Base-by-base conservation (phyloP, 2,797 vertebrate genomes). In the Heterohyrax brucei region DNA sequence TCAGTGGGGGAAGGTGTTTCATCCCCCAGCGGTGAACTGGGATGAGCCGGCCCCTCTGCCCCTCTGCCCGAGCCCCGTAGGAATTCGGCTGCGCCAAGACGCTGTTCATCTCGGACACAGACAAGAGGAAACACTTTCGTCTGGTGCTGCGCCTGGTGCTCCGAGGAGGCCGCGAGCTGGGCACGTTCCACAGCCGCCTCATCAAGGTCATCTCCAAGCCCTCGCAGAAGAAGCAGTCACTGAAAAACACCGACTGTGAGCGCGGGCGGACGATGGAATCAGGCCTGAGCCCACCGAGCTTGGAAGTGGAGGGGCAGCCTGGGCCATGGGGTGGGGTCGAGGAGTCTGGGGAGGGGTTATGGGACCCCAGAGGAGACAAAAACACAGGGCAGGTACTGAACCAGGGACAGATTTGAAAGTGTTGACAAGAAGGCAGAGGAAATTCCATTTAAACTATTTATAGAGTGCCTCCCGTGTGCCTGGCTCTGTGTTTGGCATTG, bases 121-220 rank as follows among this genome's bases (percentile, higher is more conserved):
- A 99, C 98, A 99, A 99, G 98, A 99, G 99, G 97, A 99, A 99
- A 87, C 99, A 99, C 94, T 99, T 99, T 98, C 98, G 99, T 76
- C 98, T 99, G 97, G 98, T 99, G 94, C 98, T 99, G 95, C 98
- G 98, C 39, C 99, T 99, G 33, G 99, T 99, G 98, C 98, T 99
- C 96, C 98, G 98, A 66, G 99, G 99, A 1, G 99, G 99, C 94
- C 99, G 99, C 97, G 99, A 99, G 98, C 99, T 99, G 0, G 99
- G 99, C 56, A 99, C 99, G 0, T 99, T 99, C 98, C 99, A 99
- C 97, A 99, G 99, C 98, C 98, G 98, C 96, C 98, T 99, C 97
- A 99, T 99, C 98, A 99, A 99, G 98, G 99, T 99, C 94, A 99
- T 99, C 98, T 99, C 99, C 91, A 99, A 99, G 97, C 99, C 99